Evolutionary conservation across 2,113 vertebrate genomes (phyloP).

Genomic region (Cephalopholis sonnerati): DNA sequence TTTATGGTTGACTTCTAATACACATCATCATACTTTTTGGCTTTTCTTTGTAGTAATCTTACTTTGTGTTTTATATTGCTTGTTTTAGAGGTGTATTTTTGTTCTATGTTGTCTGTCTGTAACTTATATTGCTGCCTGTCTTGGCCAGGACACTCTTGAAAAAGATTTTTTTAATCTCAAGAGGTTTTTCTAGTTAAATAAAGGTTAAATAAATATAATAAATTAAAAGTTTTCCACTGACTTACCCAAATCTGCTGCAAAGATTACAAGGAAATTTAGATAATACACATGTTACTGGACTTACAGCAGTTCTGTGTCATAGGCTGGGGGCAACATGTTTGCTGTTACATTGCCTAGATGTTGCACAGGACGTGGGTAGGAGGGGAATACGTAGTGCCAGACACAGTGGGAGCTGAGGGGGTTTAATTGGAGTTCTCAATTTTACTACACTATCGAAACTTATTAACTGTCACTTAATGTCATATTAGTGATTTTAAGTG

Average conservation of each 20-base stretch:
- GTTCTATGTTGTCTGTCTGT: no score
- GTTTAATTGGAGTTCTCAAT: constrained; percentile 7
- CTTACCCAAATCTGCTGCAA: constrained; percentile 4
- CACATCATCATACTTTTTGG: no score
- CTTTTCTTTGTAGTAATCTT: no score
- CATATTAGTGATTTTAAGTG: not conserved
- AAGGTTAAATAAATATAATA: no score
- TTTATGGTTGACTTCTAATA: no score
- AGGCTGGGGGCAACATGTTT: constrained; percentile 7
- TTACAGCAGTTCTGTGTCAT: not conserved
- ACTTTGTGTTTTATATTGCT: no score
- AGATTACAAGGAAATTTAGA: constrained; percentile 1
- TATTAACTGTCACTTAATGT: not conserved
- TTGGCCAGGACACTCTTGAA: no score
- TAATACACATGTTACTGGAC: not conserved
- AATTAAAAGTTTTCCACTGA: not conserved
- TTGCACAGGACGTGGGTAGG: constrained; percentile 32
- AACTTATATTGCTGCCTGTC: no score
- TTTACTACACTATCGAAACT: constrained; percentile 10
- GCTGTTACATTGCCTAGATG: constrained; percentile 2
- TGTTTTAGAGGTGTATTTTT: no score
- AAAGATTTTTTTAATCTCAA: no score
- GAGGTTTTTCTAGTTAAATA: no score
- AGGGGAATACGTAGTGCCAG: constrained; percentile 20
- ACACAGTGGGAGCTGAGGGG: constrained; percentile 22